Evolutionary conservation across 2,888 invertebrate genomes (phyloP), one percentile per base, ranked within the genome.

Genomic region (Luffia ferchaultella): DNA sequence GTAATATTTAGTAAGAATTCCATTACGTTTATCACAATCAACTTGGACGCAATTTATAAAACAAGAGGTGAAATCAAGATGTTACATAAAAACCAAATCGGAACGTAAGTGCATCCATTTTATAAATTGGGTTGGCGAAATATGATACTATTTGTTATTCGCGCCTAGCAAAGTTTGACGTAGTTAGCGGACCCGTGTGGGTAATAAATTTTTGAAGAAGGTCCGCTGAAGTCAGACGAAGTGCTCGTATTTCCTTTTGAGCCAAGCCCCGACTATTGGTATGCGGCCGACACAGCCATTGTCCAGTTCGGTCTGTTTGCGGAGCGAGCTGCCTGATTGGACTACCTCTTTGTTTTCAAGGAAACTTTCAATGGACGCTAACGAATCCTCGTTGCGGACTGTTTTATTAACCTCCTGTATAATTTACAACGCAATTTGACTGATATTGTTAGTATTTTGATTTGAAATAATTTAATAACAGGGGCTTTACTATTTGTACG

Each of bases 291-390:
- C 18, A 42, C 41, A 42, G 42, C 18, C 20, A 12, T 18, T 16
- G 20, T 30, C 40, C 20, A 50, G 17, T 40, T 40, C 50, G 53
- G 49, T 30, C 30, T 60, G 55, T 65, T 67, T 65, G 55, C 48
- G 16, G 52, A 57, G 57, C 55, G 57, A 58, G 61, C 65, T 59
- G 62, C 62, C 64, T 66, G 65, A 70, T 69, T 67, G 65, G 58
- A 60, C 58, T 59, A 54, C 54, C 40, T 42, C 56, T 68, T 72
- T 68, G 64, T 70, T 73, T 66, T 61, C 60, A 64, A 68, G 62
- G 60, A 69, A 64, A 62, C 30, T 61, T 63, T 68, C 64, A 62
- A 63, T 65, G 57, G 53, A 61, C 61, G 55, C 65, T 70, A 71
- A 72, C 69, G 67, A 74, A 63, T 54, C 30, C 30, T 12, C 30